Evolutionary conservation across 2,113 vertebrate species (phyloP).

Genomic region (Heterotilapia buettikoferi): DNA sequence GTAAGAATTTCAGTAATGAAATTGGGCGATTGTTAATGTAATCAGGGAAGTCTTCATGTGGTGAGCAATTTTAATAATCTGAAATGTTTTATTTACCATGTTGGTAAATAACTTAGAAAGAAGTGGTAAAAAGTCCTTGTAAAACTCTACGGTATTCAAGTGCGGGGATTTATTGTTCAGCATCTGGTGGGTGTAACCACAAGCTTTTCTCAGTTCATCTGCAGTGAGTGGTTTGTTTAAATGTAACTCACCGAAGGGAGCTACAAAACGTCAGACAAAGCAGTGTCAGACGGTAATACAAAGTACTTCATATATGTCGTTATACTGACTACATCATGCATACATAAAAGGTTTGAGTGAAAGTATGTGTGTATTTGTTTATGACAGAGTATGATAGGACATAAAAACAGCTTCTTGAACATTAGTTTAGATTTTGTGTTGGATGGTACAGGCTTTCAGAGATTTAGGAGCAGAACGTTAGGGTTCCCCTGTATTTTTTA

Average conservation of each 20-base stretch:
- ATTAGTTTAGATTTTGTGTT: neutral
- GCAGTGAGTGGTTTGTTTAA: neutral
- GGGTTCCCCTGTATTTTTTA: neutral
- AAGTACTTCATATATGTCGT: neutral
- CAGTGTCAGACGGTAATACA: neutral
- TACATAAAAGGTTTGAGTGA: neutral
- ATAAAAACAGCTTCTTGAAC: neutral
- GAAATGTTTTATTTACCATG: neutral
- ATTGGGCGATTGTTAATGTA: neutral
- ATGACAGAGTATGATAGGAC: neutral
- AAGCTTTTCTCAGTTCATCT: neutral
- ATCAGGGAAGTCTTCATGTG: neutral
- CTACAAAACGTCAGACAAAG: neutral
- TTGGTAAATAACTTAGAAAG: neutral
- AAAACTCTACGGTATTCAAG: accelerated
- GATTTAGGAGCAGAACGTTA: neutral
- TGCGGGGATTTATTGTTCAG: accelerated
- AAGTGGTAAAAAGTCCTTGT: accelerated
- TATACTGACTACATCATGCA: neutral
- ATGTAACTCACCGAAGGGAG: accelerated
- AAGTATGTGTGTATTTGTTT: neutral
- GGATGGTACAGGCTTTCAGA: neutral
- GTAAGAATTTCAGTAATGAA: neutral
- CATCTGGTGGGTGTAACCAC: neutral
- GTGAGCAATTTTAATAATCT: neutral